phyloP scores from a whole-genome alignment of 2,113 vertebrate species.

The Silurus meridionalis region DNA sequence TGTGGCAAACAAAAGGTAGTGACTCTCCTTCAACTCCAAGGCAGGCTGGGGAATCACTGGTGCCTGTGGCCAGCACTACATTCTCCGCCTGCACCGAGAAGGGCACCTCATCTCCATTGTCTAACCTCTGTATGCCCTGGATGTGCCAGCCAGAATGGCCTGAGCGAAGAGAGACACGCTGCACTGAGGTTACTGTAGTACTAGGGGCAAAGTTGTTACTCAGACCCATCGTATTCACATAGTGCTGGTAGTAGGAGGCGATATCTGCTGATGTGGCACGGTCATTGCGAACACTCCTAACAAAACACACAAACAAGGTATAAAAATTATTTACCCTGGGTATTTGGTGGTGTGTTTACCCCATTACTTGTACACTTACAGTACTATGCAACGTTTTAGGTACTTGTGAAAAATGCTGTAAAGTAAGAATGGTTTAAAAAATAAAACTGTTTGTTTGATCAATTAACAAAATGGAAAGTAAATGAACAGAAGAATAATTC shows the following conservation, averaged over 20 bases:
- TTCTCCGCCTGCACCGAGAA: constrained; percentile 70
- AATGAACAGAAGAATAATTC: no score
- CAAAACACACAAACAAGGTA: background rate
- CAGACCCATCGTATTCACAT: constrained; percentile 72
- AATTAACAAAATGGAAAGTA: no score
- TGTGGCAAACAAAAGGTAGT: constrained; percentile 74
- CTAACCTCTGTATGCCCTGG: constrained; percentile 63
- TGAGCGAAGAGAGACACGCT: constrained; percentile 46
- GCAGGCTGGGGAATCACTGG: constrained; percentile 72
- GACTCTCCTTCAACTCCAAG: constrained; percentile 74
- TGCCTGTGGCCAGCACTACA: constrained; percentile 77
- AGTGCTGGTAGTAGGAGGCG: constrained; percentile 79
- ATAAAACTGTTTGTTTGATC: no score
- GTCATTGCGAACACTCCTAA: constrained; percentile 76
- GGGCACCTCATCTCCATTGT: constrained; percentile 57
- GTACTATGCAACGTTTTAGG: no score
- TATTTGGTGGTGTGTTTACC: background rate
- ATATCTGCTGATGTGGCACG: constrained; percentile 77
- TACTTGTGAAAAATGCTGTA: no score
- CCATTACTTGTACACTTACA: background rate
- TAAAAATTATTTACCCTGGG: background rate
- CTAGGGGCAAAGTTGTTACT: constrained; percentile 71
- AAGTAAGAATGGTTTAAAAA: no score
- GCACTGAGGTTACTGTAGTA: constrained; percentile 69
- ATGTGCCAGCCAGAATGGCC: constrained; percentile 68